Base-by-base conservation (phyloP, 2,113 vertebrate genomes). In the Grus americana region DNA sequence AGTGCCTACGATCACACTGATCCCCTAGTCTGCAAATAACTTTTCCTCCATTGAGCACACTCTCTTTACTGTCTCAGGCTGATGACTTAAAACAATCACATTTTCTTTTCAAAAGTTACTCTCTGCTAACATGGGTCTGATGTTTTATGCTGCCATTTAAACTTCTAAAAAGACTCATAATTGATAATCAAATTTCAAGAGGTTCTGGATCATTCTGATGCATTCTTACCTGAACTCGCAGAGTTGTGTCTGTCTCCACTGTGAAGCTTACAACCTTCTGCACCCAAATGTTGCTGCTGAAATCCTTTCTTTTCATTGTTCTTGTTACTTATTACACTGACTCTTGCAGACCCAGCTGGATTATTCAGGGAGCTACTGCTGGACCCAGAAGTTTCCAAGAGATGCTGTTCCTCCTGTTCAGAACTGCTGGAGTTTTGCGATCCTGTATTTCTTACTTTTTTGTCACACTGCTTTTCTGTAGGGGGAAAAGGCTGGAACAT, bases 361-460 rank as follows among this genome's bases (percentile, higher is more conserved):
- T 97, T 96, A 85, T 97, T 97, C 65, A 97, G 84, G 66, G 96
- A 95, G 74, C 95, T 94, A 46, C 95, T 98, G 92, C 95, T 97
- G 4, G 97, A 94, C 1, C 55, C 93, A 3, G 96, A 70, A 46
- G 55, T 93, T 81, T 92, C 91, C 78, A 98, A 89, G 59, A 95
- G 96, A 57, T 80, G 97, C 79, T 97, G 93, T 40, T 98, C 91
- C 59, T 92, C 96, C 46, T 5, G 90, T 58, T 16, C 42, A 61
- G 74, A 91, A 6, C 42, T 66, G 15, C 24, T 49, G 49, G 79
- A 63, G 50, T 73, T 84, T 50, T 92, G 94, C 1, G 8, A 34
- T 40, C 57, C 93, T 50, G 38, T 22, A 9, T 79, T 72, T 68
- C 57, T 67, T 24, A 21, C 36, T 61, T 91, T 90, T 42, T 24